Conservation (phyloP, 2,113 vertebrate genomes). For the Jaculus jaculus region DNA sequence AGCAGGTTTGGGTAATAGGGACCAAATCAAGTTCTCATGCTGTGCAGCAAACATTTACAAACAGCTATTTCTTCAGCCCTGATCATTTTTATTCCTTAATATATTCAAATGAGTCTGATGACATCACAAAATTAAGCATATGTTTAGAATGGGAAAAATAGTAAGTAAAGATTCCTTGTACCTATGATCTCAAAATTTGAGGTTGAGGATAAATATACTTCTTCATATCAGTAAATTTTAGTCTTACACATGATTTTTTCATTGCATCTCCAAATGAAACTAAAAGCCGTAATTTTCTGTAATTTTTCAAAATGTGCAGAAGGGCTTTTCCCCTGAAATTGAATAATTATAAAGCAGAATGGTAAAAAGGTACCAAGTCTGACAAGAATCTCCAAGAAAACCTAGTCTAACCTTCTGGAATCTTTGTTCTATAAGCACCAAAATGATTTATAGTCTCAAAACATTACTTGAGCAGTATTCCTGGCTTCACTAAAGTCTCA, state of each 20-base stretch:
- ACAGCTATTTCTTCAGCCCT: too few relatives aligned
- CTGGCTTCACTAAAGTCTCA: too few relatives aligned
- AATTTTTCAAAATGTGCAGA: neutral
- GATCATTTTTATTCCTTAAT: neutral
- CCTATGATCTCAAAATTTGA: neutral
- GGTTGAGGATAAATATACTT: neutral
- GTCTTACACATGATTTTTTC: neutral
- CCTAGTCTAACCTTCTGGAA: too few relatives aligned
- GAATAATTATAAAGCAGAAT: neutral
- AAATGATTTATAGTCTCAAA: too few relatives aligned
- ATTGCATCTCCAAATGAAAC: conserved; percentile 5
- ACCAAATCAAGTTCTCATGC: too few relatives aligned
- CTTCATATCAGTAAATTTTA: neutral
- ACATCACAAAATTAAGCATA: neutral
- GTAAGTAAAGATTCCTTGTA: neutral
- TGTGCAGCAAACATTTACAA: too few relatives aligned
- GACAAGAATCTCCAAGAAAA: too few relatives aligned
- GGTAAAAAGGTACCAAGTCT: too few relatives aligned
- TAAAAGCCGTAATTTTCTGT: too few relatives aligned
- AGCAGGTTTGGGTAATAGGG: too few relatives aligned
- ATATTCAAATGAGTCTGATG: neutral
- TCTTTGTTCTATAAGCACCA: too few relatives aligned
- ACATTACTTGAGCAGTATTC: too few relatives aligned
- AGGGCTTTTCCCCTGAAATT: neutral
- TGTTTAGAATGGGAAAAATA: neutral